These are phyloP conservation scores for Alligator mississippiensis DNA, from an alignment of 2,113 vertebrate genomes.

Conservation along the genomic window DNA sequence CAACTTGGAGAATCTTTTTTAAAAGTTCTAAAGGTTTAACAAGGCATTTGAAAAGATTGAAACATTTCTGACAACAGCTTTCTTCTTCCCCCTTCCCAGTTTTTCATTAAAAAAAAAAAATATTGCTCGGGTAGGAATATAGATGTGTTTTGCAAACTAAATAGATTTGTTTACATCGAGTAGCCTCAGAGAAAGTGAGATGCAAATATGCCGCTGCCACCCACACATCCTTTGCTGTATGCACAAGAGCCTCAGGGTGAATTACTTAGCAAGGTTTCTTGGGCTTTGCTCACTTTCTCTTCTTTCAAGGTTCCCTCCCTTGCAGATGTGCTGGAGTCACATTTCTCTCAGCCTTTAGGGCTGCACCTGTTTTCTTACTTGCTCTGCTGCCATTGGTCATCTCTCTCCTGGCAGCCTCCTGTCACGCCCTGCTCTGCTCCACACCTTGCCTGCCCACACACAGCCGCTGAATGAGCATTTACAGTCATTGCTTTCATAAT, in stretches of 20 bases:
- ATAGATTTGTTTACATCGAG: conserved; percentile 12
- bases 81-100: background rate
- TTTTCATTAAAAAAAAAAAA: background rate
- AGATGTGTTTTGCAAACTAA: background rate
- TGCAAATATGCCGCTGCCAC: background rate
- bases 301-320: conserved; percentile 23
- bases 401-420: background rate
- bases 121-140: background rate
- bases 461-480: conserved; percentile 22
- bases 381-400: conserved; percentile 4
- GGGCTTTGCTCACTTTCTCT: conserved; percentile 21
- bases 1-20: conserved; percentile 28
- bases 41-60: background rate
- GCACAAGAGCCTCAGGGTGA: background rate
- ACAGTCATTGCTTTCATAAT: conserved; percentile 52
- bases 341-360: conserved; percentile 30
- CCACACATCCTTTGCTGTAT: background rate
- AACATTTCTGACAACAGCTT: background rate
- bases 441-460: background rate
- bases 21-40: background rate
- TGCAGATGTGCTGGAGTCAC: background rate
- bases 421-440: background rate
- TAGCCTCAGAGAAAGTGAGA: background rate
- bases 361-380: conserved; percentile 33
- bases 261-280: conserved; percentile 1